Evolutionary conservation across 2,888 invertebrate species (phyloP).

Genomic region (Macrosoma leucophasiata): DNA sequence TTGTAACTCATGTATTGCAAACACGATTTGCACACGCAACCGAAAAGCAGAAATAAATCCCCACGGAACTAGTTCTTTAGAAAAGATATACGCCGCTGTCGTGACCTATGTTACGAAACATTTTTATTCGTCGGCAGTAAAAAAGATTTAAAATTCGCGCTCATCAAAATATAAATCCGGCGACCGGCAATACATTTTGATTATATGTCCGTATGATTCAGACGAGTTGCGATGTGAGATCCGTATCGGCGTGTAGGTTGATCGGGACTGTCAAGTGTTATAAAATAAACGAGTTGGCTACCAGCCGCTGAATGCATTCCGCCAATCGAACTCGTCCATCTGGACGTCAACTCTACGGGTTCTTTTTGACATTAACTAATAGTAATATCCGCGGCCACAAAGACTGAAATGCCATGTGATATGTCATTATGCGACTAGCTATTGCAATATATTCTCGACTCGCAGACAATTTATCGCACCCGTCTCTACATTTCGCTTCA

Average conservation of each 20-base stretch:
- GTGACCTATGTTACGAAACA: conserved; percentile 1
- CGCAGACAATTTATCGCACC: too few species aligned
- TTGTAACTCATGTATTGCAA: conserved; percentile 24
- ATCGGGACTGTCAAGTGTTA: conserved; percentile 38
- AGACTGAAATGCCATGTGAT: too few species aligned
- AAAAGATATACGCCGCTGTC: too few species aligned
- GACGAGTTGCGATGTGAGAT: conserved; percentile 37
- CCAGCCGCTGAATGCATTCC: conserved; percentile 35
- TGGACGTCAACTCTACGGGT: conserved; percentile 55
- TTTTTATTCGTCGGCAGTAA: too few species aligned
- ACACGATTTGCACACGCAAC: conserved; percentile 11
- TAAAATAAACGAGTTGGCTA: conserved; percentile 49
- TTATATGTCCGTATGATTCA: conserved; percentile 26
- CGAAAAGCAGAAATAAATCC: too few species aligned
- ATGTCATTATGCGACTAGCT: too few species aligned
- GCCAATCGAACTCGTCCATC: conserved; percentile 51
- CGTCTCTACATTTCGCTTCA: too few species aligned
- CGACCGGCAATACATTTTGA: conserved; percentile 9
- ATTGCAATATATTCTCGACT: too few species aligned
- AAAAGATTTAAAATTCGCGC: too few species aligned
- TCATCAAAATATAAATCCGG: too few species aligned
- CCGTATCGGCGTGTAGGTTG: conserved; percentile 37
- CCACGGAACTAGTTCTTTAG: too few species aligned
- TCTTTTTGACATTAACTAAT: too few species aligned
- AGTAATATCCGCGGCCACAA: background rate